Evolutionary conservation across 2,797 vertebrate genomes (phyloP).

Genomic region (Somateria mollissima): DNA sequence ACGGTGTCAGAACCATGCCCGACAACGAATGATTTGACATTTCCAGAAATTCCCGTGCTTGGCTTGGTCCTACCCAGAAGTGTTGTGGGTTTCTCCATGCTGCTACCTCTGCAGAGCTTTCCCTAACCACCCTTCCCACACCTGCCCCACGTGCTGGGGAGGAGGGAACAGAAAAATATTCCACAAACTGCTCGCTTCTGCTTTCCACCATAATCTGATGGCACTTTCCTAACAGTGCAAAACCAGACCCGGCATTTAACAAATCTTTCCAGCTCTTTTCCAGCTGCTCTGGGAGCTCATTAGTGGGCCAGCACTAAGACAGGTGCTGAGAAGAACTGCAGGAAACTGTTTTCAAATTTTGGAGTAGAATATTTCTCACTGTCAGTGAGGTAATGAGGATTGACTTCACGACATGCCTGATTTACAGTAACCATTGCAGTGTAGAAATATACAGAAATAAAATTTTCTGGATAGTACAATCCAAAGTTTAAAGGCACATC

Average conservation of each 20-base stretch:
- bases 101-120: not conserved
- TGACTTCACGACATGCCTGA: not conserved
- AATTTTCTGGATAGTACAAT: not conserved
- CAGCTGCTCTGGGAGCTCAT: not conserved
- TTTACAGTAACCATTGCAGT: not conserved
- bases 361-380: not conserved
- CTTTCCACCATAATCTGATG: not conserved
- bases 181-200: not conserved
- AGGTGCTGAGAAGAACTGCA: not conserved
- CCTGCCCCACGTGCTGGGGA: not conserved
- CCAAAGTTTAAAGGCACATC: not conserved
- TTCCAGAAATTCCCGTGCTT: not conserved
- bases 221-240: not conserved
- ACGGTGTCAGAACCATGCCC: not conserved
- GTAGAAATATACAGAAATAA: not conserved
- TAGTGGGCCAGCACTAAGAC: not conserved
- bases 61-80: not conserved
- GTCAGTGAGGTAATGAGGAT: not conserved
- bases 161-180: not conserved
- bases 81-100: not conserved
- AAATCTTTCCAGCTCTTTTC: not conserved
- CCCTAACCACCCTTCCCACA: not conserved
- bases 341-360: slow-evolving; percentile 28
- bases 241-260: not conserved
- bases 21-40: not conserved